Conservation (phyloP, 2,797 vertebrate genomes). For the Pterois miles region DNA sequence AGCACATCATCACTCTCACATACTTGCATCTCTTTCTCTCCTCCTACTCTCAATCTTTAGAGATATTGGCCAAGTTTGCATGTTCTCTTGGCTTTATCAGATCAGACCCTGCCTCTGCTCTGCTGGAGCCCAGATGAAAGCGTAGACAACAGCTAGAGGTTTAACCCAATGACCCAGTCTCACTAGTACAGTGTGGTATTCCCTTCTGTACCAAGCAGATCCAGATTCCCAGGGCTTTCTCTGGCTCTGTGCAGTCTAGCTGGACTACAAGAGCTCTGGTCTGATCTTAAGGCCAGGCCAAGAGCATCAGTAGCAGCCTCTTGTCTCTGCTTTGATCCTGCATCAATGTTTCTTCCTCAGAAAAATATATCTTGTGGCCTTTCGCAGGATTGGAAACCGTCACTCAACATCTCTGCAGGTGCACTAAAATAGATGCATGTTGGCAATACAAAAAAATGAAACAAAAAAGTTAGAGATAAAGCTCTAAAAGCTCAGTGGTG, state of each 20-base stretch:
- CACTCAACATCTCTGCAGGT: constrained; percentile 45
- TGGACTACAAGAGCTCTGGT: constrained; percentile 26
- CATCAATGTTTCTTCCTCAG: constrained; percentile 27
- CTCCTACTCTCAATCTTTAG: constrained; percentile 32
- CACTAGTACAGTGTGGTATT: constrained; percentile 20
- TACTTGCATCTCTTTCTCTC: constrained; percentile 39
- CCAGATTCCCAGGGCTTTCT: constrained; percentile 35
- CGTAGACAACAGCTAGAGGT: constrained; percentile 27
- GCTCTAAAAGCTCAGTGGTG: background rate
- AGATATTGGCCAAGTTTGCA: background rate
- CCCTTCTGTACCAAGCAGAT: constrained; percentile 16
- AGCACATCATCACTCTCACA: constrained; percentile 44
- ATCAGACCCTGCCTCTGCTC: constrained; percentile 33
- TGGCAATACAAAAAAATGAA: background rate
- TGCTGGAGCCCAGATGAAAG: constrained; percentile 62
- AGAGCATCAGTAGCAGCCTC: constrained; percentile 61
- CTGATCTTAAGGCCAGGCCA: constrained; percentile 54
- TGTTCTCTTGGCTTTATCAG: constrained; percentile 54
- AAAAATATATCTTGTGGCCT: constrained; percentile 32
- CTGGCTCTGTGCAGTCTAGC: constrained; percentile 24
- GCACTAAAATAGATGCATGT: constrained; percentile 7
- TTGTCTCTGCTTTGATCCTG: constrained; percentile 66
- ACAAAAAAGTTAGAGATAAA: background rate
- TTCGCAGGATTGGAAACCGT: constrained; percentile 47
- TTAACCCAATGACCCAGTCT: constrained; percentile 51